phyloP scores from a whole-genome alignment of 2,113 vertebrate genomes.

The Apaloderma vittatum region DNA sequence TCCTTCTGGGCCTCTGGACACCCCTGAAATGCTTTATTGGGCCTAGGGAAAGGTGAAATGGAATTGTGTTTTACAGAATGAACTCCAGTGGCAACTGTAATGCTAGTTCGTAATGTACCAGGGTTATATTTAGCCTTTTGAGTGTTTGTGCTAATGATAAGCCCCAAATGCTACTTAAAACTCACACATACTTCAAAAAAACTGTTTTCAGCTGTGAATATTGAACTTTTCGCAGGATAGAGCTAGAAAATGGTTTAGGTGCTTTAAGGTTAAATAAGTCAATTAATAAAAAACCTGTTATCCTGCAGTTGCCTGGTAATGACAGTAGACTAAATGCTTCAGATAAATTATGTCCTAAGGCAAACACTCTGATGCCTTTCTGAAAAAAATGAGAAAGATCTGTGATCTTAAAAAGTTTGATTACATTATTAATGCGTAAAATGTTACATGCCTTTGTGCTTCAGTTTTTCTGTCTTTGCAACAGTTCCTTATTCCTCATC shows the following conservation, averaged over 20 bases:
- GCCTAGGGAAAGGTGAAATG: constrained; percentile 34
- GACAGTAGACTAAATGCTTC: neutral
- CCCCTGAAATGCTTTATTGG: neutral
- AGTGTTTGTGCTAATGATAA: constrained; percentile 5
- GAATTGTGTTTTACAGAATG: neutral
- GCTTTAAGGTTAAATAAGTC: constrained; percentile 1
- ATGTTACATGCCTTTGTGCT: neutral
- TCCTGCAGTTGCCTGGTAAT: neutral
- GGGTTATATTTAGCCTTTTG: constrained; percentile 14
- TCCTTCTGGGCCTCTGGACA: constrained; percentile 16
- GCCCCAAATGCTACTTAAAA: constrained; percentile 17
- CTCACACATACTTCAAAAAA: neutral
- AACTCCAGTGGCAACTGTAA: neutral
- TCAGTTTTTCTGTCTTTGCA: neutral
- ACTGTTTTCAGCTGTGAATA: neutral
- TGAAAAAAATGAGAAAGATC: neutral
- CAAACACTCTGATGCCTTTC: neutral
- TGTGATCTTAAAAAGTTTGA: constrained; percentile 3
- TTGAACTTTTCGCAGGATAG: neutral
- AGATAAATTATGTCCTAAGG: neutral
- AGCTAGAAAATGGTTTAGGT: neutral
- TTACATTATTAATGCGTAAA: constrained; percentile 44
- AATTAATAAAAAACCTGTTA: neutral
- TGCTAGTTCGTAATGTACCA: constrained; percentile 4
- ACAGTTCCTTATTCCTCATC: constrained; percentile 38